A percentile compares a stretch with the other conserved stretches of the same genome.
These are phyloP conservation scores for Gambusia holbrooki DNA, from an alignment of 2,113 vertebrate species.

Conservation along the genomic window DNA sequence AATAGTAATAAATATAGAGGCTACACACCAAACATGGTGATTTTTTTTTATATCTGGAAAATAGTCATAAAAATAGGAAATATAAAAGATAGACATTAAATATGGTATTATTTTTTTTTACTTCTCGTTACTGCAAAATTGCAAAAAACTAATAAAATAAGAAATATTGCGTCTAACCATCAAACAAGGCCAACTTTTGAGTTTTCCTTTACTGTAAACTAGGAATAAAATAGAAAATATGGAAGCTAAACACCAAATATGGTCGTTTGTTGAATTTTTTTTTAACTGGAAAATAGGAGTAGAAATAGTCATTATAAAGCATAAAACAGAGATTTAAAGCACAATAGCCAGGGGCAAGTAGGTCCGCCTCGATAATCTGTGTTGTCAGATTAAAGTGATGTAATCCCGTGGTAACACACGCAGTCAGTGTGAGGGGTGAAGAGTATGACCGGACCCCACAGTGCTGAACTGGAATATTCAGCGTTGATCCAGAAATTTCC, in stretches of 20 bases:
- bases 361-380: slow-evolving; percentile 44
- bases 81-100: no score
- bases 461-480: slow-evolving; percentile 43
- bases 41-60: no score
- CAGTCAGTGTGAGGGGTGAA: slow-evolving; percentile 11
- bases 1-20: no score
- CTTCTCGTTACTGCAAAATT: no score
- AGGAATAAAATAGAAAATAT: neutral
- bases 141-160: no score
- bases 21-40: no score
- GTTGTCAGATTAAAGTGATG: slow-evolving; percentile 48
- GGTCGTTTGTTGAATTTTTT: neutral
- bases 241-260: neutral
- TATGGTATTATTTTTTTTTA: no score
- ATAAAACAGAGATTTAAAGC: neutral
- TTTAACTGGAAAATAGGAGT: neutral
- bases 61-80: no score
- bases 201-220: neutral
- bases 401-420: slow-evolving; percentile 49
- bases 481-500: slow-evolving; percentile 55
- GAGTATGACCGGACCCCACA: slow-evolving; percentile 31
- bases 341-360: slow-evolving; percentile 16
- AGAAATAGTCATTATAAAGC: neutral
- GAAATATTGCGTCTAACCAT: no score
- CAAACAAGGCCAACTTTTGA: neutral